A percentile compares a stretch with the other conserved stretches of the same genome.
These are phyloP conservation scores for Campoletis sonorensis DNA, from an alignment of 1,140 invertebrate species.

Conservation along the genomic window DNA sequence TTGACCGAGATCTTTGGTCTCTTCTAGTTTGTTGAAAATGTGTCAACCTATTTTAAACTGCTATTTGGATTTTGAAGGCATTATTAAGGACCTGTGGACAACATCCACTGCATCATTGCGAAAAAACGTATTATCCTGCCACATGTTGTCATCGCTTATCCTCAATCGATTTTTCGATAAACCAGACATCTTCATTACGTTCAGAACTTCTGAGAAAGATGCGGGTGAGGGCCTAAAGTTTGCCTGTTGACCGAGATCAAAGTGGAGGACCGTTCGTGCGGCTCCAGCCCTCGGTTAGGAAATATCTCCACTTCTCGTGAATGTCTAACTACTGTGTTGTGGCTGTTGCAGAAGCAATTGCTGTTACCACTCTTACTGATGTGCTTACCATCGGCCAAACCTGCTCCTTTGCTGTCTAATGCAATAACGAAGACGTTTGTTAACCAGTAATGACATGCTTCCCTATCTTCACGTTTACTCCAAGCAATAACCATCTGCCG, in stretches of 20 bases:
- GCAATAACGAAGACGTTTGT: conserved; percentile 65
- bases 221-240: conserved; percentile 67
- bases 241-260: conserved; percentile 73
- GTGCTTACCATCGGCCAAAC: conserved; percentile 40
- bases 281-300: conserved; percentile 54
- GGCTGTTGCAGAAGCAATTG: not conserved
- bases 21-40: not conserved
- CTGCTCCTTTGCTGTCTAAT: conserved; percentile 65
- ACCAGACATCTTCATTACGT: not conserved
- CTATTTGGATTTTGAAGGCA: not conserved
- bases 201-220: not conserved
- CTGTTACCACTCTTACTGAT: conserved; percentile 21
- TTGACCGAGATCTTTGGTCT: conserved; percentile 62
- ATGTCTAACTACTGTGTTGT: conserved; percentile 60
- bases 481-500: too few relatives aligned
- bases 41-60: not conserved
- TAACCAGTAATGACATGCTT: conserved; percentile 55
- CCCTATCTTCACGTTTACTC: not conserved
- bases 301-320: conserved; percentile 49
- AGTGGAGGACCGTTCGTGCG: conserved; percentile 60
- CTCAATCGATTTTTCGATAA: conserved; percentile 11
- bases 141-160: too few relatives aligned
- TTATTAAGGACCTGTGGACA: too few relatives aligned
- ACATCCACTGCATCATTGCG: too few relatives aligned
- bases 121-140: too few relatives aligned